These are phyloP conservation scores for Pseudotriccus pelzelni DNA, from an alignment of 2,797 vertebrate species.

Conservation along the genomic window DNA sequence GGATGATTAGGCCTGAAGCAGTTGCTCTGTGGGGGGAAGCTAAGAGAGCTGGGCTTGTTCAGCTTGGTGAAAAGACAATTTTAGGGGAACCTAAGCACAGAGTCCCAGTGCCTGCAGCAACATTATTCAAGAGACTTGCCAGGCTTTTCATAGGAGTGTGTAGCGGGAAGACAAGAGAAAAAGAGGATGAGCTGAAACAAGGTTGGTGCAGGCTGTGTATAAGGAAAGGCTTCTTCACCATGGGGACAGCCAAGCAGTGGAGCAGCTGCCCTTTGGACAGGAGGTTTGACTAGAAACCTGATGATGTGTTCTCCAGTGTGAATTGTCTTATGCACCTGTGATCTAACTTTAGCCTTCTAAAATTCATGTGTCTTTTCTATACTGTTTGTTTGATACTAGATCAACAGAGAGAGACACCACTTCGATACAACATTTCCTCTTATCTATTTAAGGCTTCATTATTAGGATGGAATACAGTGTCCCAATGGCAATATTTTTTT, in stretches of 20 bases:
- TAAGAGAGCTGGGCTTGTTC: background rate
- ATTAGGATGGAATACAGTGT: background rate
- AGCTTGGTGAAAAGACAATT: background rate
- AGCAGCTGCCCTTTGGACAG: background rate
- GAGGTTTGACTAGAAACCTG: background rate
- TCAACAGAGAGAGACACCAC: background rate
- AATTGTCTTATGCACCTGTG: background rate
- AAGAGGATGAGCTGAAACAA: background rate
- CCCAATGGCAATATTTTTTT: background rate
- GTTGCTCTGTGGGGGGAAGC: background rate
- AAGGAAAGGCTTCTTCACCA: background rate
- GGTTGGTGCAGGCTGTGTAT: background rate
- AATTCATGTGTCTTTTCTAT: background rate
- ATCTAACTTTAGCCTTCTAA: background rate
- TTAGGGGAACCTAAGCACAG: background rate
- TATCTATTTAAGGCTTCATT: background rate
- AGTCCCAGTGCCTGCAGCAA: background rate
- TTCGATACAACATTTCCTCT: background rate
- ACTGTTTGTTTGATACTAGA: background rate
- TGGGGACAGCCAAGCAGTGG: background rate
- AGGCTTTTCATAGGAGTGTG: background rate
- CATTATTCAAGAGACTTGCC: background rate
- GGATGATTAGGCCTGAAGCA: background rate
- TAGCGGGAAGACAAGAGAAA: background rate
- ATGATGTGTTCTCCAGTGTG: background rate